Percentiles rank a stretch among this genome's conserved stretches.
phyloP scores from a whole-genome alignment of 1,140 invertebrate species.

The Hestina assimilis region DNA sequence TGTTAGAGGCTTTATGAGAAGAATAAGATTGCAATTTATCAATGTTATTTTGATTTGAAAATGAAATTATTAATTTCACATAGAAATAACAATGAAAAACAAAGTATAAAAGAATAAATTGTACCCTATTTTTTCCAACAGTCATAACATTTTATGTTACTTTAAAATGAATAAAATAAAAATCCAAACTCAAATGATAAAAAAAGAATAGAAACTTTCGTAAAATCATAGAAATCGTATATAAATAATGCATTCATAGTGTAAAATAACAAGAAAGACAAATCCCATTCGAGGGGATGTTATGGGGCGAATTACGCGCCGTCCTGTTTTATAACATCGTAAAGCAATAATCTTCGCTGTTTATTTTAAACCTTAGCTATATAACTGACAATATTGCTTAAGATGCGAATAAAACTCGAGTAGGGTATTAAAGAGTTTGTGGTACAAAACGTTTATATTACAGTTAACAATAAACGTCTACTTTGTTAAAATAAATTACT shows the following conservation, averaged over 20 bases:
- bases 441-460: background rate
- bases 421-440: conserved; percentile 7
- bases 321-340: conserved; percentile 32
- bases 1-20: too few relatives aligned
- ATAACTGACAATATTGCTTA: conserved; percentile 15
- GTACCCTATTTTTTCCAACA: too few relatives aligned
- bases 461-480: background rate
- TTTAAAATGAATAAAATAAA: too few relatives aligned
- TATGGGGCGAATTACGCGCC: conserved; percentile 31
- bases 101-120: too few relatives aligned
- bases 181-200: too few relatives aligned
- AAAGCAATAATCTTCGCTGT: conserved; percentile 40
- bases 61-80: too few relatives aligned
- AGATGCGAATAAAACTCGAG: conserved; percentile 5
- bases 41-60: too few relatives aligned
- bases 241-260: conserved; percentile 2
- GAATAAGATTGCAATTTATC: too few relatives aligned
- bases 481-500: background rate
- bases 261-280: conserved; percentile 5
- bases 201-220: too few relatives aligned
- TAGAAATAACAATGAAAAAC: too few relatives aligned
- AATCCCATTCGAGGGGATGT: conserved; percentile 27
- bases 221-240: background rate
- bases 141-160: too few relatives aligned
- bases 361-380: conserved; percentile 16